Evolutionary conservation across 2,888 invertebrate genomes (phyloP).

Genomic region (Prenolepis imparis): DNA sequence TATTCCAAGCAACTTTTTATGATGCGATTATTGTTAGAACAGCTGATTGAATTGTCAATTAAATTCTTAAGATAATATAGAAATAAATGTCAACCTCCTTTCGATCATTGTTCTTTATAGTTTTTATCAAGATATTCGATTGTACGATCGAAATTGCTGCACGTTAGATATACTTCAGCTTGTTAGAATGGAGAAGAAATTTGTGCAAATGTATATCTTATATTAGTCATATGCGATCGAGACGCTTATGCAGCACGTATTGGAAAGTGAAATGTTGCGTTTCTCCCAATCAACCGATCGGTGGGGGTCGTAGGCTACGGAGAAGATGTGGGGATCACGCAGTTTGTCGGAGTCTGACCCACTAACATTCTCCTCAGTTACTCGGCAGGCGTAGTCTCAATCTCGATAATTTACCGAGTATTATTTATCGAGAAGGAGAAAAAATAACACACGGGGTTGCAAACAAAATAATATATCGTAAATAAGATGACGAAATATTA

Average conservation of each 20-base stretch:
- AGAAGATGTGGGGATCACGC: conserved; percentile 80
- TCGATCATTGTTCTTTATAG: background rate
- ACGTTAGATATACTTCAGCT: background rate
- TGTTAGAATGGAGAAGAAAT: background rate
- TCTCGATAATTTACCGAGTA: conserved; percentile 65
- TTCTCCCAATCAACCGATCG: conserved; percentile 51
- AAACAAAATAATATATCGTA: background rate
- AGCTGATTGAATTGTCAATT: background rate
- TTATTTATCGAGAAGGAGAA: background rate
- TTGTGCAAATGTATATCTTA: background rate
- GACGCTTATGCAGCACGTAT: conserved; percentile 10
- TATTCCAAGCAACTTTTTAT: background rate
- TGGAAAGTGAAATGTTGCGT: conserved; percentile 65
- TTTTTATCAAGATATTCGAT: background rate
- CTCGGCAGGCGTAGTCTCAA: conserved; percentile 66
- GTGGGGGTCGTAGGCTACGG: conserved; percentile 64
- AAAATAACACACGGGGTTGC: background rate
- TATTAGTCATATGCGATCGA: background rate
- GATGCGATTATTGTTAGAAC: background rate
- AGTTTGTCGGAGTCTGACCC: conserved; percentile 80
- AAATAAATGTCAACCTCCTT: background rate
- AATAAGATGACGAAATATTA: background rate
- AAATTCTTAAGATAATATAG: background rate
- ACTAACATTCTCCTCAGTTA: conserved; percentile 85
- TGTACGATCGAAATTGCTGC: background rate